These are phyloP conservation scores for Euura lappo DNA, from an alignment of 1,140 invertebrate genomes.

Conservation along the genomic window DNA sequence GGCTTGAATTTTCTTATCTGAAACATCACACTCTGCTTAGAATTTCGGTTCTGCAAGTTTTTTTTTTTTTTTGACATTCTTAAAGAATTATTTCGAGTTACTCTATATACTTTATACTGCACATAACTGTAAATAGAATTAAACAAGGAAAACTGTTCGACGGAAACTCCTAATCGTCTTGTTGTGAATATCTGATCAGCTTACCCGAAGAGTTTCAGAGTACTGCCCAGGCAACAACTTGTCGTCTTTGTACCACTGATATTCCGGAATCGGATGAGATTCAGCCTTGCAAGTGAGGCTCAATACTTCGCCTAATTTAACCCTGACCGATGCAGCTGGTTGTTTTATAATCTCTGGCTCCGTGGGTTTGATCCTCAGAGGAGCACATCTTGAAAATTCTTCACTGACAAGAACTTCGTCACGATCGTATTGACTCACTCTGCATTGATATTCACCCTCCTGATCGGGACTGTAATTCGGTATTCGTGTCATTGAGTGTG, in stretches of 20 bases:
- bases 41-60: no score
- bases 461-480: constrained; percentile 24
- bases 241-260: constrained; percentile 51
- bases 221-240: constrained; percentile 37
- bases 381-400: constrained; percentile 30
- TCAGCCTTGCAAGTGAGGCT: constrained; percentile 38
- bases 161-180: no score
- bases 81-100: no score
- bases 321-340: constrained; percentile 33
- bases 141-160: no score
- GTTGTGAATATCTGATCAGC: no score
- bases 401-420: constrained; percentile 26
- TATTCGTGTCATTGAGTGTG: no score
- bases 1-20: no score
- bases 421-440: constrained; percentile 33
- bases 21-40: no score
- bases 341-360: constrained; percentile 41
- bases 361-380: constrained; percentile 32
- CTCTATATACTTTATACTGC: no score
- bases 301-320: constrained; percentile 37
- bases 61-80: no score
- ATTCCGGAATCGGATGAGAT: constrained; percentile 40
- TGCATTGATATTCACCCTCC: constrained; percentile 44
- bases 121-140: no score
- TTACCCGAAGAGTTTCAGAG: constrained; percentile 22